Evolutionary conservation across 2,888 invertebrate species (phyloP).

Genomic region (Sminthurides aquaticus): DNA sequence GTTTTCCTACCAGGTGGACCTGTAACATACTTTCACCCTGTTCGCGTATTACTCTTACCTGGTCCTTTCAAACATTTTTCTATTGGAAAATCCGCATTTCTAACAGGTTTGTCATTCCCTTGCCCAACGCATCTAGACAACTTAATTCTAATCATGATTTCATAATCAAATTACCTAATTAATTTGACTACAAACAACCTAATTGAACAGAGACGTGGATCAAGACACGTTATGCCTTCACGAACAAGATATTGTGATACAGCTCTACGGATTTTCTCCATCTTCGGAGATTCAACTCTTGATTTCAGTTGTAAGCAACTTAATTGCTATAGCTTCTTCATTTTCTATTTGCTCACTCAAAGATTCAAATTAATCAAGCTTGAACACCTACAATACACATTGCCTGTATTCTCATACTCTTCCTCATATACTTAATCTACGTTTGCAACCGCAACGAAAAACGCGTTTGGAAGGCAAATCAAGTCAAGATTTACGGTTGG

Average conservation of each 20-base stretch:
- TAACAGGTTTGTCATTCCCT: too few relatives aligned
- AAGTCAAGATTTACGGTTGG: slow-evolving; percentile 31
- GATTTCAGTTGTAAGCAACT: slow-evolving; percentile 25
- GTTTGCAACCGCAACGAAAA: slow-evolving; percentile 25
- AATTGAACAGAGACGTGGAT: slow-evolving; percentile 28
- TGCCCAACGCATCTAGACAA: too few relatives aligned
- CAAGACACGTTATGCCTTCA: slow-evolving; percentile 29
- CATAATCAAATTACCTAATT: too few relatives aligned
- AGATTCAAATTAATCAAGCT: too few relatives aligned
- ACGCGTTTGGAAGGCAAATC: slow-evolving; percentile 30
- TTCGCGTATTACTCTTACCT: slow-evolving; percentile 28
- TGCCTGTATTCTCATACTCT: slow-evolving; percentile 22
- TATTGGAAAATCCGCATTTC: slow-evolving; percentile 29
- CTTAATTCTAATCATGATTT: too few relatives aligned
- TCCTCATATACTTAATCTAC: slow-evolving; percentile 26
- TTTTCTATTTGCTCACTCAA: too few relatives aligned
- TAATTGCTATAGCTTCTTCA: too few relatives aligned
- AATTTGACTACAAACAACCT: too few relatives aligned
- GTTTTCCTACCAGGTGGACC: slow-evolving; percentile 27
- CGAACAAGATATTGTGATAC: slow-evolving; percentile 33
- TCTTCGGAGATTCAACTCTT: slow-evolving; percentile 32
- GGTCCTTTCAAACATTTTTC: slow-evolving; percentile 22
- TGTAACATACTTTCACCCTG: slow-evolving; percentile 35
- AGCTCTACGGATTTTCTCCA: slow-evolving; percentile 36
- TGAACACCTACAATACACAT: too few relatives aligned